phyloP scores from a whole-genome alignment of 2,797 vertebrate species.

The Zalophus californianus region DNA sequence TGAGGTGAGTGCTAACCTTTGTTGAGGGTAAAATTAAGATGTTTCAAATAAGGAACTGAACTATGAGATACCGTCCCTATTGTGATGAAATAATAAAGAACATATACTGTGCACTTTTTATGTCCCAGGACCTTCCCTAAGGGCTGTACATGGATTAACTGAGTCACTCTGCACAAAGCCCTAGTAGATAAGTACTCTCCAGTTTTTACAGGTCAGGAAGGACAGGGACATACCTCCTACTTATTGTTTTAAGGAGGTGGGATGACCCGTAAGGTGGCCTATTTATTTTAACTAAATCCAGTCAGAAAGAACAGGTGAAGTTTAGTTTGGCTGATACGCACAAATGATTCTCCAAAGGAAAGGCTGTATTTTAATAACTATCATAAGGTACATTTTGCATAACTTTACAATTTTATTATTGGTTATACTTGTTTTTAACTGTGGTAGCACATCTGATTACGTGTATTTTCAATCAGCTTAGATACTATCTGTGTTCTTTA shows the following conservation, averaged over 20 bases:
- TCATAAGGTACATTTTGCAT: slow-evolving; percentile 32
- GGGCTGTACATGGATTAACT: not conserved
- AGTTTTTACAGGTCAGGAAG: not conserved
- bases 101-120: not conserved
- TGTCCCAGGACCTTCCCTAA: not conserved
- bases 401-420: not conserved
- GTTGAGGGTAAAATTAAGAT: slow-evolving; percentile 36
- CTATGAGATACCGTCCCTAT: not conserved
- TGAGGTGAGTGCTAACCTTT: slow-evolving; percentile 23
- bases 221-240: not conserved
- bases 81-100: not conserved
- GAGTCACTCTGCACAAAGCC: not conserved
- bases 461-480: slow-evolving; percentile 11
- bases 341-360: slow-evolving; percentile 44
- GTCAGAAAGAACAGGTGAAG: not conserved
- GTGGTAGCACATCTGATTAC: not conserved
- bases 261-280: not conserved
- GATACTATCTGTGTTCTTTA: not conserved
- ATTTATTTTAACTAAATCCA: slow-evolving; percentile 39
- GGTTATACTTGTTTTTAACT: slow-evolving; percentile 51
- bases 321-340: not conserved
- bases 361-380: slow-evolving; percentile 18
- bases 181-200: not conserved
- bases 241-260: not conserved
- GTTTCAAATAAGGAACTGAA: slow-evolving; percentile 45